These are phyloP conservation scores for Caracal caracal DNA, from an alignment of 2,113 vertebrate genomes.

Conservation along the genomic window DNA sequence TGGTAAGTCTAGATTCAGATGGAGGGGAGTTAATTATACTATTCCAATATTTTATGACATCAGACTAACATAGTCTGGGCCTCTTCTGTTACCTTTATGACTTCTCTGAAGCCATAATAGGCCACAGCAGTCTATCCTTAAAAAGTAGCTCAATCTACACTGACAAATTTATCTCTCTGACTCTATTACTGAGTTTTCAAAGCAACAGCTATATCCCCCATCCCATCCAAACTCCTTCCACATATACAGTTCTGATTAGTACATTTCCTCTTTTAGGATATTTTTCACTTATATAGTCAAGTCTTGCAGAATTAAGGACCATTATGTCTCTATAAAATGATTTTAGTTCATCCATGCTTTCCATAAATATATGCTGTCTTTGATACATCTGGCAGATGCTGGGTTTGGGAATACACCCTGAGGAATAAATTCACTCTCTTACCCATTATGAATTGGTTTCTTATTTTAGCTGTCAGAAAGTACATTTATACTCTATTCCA, in stretches of 20 bases:
- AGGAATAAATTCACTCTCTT: neutral
- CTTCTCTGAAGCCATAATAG: neutral
- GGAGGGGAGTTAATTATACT: conserved; percentile 3
- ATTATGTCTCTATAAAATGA: neutral
- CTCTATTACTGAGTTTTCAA: conserved; percentile 3
- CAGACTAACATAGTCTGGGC: neutral
- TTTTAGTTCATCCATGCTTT: conserved; percentile 24
- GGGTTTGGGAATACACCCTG: neutral
- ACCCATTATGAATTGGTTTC: neutral
- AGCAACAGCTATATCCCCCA: neutral
- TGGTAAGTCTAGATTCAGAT: neutral
- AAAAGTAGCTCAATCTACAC: neutral
- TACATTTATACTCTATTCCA: neutral
- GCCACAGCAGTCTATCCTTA: neutral
- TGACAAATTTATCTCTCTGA: neutral
- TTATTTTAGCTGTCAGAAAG: conserved; percentile 31
- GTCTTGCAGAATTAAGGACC: neutral
- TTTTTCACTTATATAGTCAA: conserved; percentile 37
- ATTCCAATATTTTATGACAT: conserved; percentile 25
- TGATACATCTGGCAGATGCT: neutral
- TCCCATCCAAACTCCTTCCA: neutral
- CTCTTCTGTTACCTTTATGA: neutral
- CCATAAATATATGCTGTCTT: neutral
- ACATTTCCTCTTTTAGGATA: neutral
- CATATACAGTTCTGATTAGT: neutral